Base-by-base conservation (phyloP, 2,113 vertebrate genomes). In the Psilopogon haemacephalus region DNA sequence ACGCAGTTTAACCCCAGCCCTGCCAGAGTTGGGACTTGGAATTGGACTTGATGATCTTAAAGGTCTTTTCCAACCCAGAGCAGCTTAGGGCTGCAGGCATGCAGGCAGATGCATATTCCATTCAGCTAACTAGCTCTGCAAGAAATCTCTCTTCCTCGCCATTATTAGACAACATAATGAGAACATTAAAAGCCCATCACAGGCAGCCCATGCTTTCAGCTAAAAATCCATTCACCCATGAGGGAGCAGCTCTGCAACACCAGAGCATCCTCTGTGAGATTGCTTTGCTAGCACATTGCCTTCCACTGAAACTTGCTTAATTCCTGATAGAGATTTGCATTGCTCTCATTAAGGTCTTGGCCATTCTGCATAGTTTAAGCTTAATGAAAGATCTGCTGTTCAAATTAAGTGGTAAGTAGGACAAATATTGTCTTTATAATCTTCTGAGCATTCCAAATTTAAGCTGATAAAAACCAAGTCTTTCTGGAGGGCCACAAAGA, bases 151-250 rank as follows among this genome's bases (percentile, higher is more conserved):
- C 38, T 92, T 54, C 82, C 35, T 94, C 93, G 85, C 79, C 56
- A 76, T 77, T 93, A 92, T 67, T 26, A 89, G 46, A 70, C 50
- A 88, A 74, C 50, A 88, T 55, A 58, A 86, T 60, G 84, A 86
- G 70, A 93, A 81, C 52, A 86, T 92, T 94, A 87, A 95, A 92
- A 96, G 59, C 80, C n/a, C 64, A 96, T 84, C 62, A 86, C 46
- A 93, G 74, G 62, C 71, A 37, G 10, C 85, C 44, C 19, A 60
- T 59, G 33, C 32, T 94, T 92, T 94, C 65, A 93, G 73, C 56
- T 91, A 89, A 96, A 93, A 75, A 92, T 93, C 86, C 86, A 71
- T 94, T 96, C 58, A 82, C 35, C 21, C 24, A 85, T 44, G 81
- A 84, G 81, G 40, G 95, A 91, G 40, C 30, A 94, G 71, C 93